These are phyloP conservation scores for Agapornis canus DNA, from an alignment of 2,797 vertebrate species.

Conservation along the genomic window DNA sequence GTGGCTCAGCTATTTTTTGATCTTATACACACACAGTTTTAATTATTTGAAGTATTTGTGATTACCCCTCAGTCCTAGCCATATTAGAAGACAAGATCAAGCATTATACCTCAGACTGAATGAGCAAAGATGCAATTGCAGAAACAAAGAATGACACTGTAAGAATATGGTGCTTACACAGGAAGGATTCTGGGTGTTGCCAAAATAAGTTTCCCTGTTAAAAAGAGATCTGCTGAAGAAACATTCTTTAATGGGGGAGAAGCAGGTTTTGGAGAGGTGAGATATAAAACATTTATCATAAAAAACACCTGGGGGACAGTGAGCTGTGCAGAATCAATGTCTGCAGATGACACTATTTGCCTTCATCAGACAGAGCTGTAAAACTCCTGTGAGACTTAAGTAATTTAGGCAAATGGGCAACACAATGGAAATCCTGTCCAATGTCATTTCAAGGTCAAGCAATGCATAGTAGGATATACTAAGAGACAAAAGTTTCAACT, in stretches of 20 bases:
- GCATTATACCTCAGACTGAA: neutral
- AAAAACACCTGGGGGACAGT: neutral
- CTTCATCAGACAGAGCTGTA: neutral
- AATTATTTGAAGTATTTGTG: neutral
- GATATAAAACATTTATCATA: neutral
- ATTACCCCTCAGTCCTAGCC: neutral
- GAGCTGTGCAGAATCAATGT: neutral
- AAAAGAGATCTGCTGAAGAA: neutral
- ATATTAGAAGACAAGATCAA: neutral
- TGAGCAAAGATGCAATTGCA: neutral
- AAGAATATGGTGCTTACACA: neutral
- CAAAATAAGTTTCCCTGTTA: neutral
- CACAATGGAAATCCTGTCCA: neutral
- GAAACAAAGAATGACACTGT: neutral
- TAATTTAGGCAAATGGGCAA: neutral
- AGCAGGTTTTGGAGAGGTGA: neutral
- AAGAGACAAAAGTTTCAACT: neutral
- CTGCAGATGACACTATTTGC: neutral
- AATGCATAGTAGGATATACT: neutral
- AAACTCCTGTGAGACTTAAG: neutral
- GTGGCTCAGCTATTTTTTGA: neutral
- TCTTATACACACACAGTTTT: neutral
- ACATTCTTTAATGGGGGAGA: neutral
- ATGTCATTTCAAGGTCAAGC: constrained; percentile 6
- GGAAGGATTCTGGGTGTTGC: neutral